Evolutionary conservation across 1,140 invertebrate genomes (phyloP), one percentile per base, ranked within the genome.

Genomic region (Ips typographus): DNA sequence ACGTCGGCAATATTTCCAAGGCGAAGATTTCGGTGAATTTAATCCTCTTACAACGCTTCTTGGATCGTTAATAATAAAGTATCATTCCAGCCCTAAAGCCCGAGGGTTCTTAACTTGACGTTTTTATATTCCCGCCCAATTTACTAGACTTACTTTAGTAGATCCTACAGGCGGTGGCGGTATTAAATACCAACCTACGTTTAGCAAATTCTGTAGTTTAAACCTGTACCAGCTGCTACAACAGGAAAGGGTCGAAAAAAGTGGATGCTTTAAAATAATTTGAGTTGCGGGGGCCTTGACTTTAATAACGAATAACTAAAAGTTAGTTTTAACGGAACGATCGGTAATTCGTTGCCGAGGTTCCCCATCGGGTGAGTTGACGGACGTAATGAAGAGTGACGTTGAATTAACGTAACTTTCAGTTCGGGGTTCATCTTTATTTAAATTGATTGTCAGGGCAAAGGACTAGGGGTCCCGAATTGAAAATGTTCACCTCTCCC

Each of bases 51-150:
- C 55, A 42, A 5, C 53, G 61, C 42, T 58, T 40, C 61, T 59
- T 66, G 47, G 49, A 60, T 66, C 69, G 63, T 71, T 71, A 71
- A 71, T 71, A 71, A 71, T 71, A 71, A 66, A 71, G 47, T 65
- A 71, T 65, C 42, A 65, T 66, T 63, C 40, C 55, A 37, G 6
- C 39, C 43, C 37, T 38, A 44, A 5, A 57, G n/a, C 39, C 5
- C 40, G 49, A 58, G 38, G 43, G 43, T 40, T 40, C 41, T 53
- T 63, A 8, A 49, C 57, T 60, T 60, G 55, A 67, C 65, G 49
- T 67, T 67, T 59, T 67, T 67, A 67, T 67, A 59, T 60, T 51
- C 57, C 8, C 22, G 7, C 65, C 39, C 57, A 52, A 67, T 67
- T 67, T 67, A 67, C 38, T 60, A 47, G 40, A 65, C 22, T 22